Conservation (phyloP, 2,113 vertebrate species). For the Nansenia antarctica region DNA sequence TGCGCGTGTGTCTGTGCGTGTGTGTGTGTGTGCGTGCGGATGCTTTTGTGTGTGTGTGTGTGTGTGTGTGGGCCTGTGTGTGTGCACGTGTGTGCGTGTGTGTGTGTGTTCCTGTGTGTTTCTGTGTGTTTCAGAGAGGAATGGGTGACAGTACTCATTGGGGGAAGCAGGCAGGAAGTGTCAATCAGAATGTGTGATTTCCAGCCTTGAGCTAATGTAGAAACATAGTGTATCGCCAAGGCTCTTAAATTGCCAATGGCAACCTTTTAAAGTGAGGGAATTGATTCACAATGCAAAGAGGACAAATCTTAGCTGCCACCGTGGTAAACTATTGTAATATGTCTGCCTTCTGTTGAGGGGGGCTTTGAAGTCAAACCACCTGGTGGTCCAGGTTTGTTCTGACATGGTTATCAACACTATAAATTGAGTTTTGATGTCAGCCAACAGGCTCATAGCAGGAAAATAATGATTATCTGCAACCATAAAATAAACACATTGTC, state of each 20-base stretch:
- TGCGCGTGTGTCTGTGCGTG: slow-evolving; percentile 7
- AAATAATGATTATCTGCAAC: not conserved
- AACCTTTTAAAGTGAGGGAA: slow-evolving; percentile 10
- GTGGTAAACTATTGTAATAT: not conserved
- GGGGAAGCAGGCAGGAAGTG: not conserved
- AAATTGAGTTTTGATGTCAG: not conserved
- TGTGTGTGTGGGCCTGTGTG: not conserved
- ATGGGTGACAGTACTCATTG: not conserved
- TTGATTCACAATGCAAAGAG: not conserved
- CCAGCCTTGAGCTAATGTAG: not conserved
- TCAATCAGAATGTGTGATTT: slow-evolving; percentile 7
- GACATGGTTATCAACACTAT: not conserved
- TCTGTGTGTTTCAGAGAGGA: not conserved
- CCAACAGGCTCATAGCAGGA: not conserved
- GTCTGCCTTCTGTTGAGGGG: not conserved
- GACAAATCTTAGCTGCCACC: not conserved
- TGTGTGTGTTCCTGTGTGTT: no score
- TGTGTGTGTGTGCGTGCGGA: slow-evolving; percentile 8
- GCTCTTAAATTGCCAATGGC: slow-evolving; percentile 17
- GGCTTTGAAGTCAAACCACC: not conserved
- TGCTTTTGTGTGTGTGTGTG: not conserved
- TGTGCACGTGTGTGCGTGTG: slow-evolving; percentile 7
- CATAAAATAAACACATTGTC: slow-evolving; percentile 6
- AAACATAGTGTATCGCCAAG: slow-evolving; percentile 12
- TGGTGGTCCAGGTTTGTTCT: not conserved